Conservation (phyloP, 2,113 vertebrate species). For the Saguinus imperator region DNA sequence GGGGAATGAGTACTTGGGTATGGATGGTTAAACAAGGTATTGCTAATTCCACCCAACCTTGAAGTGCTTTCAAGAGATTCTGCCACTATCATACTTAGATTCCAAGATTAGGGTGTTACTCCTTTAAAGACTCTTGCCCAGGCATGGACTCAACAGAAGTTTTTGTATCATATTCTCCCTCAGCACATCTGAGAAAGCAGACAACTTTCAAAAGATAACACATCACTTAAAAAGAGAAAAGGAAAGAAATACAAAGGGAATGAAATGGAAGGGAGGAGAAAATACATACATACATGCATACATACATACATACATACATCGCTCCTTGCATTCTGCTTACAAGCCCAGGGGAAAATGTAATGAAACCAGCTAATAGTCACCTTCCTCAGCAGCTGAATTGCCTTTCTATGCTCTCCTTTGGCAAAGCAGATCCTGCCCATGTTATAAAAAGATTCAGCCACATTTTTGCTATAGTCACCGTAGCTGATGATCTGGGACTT, state of each 20-base stretch:
- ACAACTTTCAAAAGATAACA: background rate
- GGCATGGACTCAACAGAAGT: background rate
- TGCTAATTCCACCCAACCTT: background rate
- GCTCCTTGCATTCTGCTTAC: background rate
- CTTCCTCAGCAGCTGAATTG: conserved; percentile 74
- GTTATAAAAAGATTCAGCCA: conserved; percentile 72
- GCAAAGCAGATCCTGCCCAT: conserved; percentile 76
- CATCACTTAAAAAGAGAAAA: background rate
- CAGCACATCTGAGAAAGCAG: background rate
- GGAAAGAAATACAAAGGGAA: background rate
- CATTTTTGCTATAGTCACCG: conserved; percentile 65
- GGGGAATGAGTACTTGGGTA: background rate
- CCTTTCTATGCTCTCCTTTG: conserved; percentile 69
- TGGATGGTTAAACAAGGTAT: background rate
- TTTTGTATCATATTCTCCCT: background rate
- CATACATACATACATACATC: background rate
- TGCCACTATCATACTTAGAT: background rate
- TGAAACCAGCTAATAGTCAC: conserved; percentile 29
- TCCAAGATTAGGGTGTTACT: background rate
- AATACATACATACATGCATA: background rate
- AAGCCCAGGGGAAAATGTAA: background rate
- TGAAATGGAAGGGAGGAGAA: background rate
- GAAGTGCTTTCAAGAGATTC: background rate
- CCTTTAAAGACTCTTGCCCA: background rate
- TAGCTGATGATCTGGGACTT: conserved; percentile 51